These are phyloP conservation scores for Sympetrum striolatum DNA, from an alignment of 2,888 invertebrate species.

Conservation along the genomic window DNA sequence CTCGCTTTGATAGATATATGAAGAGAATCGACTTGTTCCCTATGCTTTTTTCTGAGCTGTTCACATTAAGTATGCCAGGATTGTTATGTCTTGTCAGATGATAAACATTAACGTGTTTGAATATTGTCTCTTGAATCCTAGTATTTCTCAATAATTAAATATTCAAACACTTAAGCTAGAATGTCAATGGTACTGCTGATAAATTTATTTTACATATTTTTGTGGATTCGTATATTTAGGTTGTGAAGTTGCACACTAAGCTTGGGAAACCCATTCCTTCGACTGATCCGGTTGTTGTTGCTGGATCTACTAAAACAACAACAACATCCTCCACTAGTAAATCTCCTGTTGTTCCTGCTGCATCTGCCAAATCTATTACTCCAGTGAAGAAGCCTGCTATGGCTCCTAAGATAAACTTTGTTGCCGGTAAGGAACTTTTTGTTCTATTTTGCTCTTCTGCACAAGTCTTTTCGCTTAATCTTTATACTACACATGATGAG, in stretches of 20 bases:
- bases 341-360: slow-evolving; percentile 54
- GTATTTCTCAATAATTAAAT: too few species aligned
- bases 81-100: too few species aligned
- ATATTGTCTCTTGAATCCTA: too few species aligned
- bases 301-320: slow-evolving; percentile 50
- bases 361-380: slow-evolving; percentile 53
- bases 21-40: slow-evolving; percentile 37
- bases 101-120: too few species aligned
- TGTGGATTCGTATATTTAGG: slow-evolving; percentile 55
- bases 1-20: slow-evolving; percentile 49
- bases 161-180: too few species aligned
- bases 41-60: neutral
- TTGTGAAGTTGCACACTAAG: slow-evolving; percentile 92
- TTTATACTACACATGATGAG: neutral
- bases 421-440: slow-evolving; percentile 65
- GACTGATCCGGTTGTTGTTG: slow-evolving; percentile 88
- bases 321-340: slow-evolving; percentile 52
- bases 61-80: too few species aligned
- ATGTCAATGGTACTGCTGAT: too few species aligned
- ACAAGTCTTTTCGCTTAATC: neutral
- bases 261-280: slow-evolving; percentile 97
- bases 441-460: neutral
- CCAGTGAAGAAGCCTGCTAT: slow-evolving; percentile 62
- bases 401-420: slow-evolving; percentile 84
- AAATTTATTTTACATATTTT: neutral